Evolutionary conservation across 2,113 vertebrate genomes (phyloP), one percentile per base, ranked within the genome.

Genomic region (Tylochromis polylepis): DNA sequence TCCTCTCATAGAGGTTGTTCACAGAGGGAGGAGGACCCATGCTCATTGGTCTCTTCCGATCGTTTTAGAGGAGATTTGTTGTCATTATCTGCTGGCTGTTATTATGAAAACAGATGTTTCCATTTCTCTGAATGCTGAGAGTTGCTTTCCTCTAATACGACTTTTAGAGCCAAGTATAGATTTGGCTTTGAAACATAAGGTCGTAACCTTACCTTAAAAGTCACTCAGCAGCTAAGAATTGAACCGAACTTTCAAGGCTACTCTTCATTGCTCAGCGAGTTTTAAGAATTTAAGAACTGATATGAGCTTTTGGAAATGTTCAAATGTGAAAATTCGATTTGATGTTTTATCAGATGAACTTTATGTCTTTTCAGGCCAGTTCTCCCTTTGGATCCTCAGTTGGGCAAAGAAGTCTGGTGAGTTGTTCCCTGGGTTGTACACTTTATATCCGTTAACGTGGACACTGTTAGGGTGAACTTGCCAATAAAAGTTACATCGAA

Each of bases 321-420:
- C 11, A 51, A 31, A 18, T 20, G 49, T n/a, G 38, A 51, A 53
- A 53, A 53, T 8, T 34, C 5, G 27, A 53, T 77, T 53, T 51
- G 6, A 4, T 77, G 27, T 11, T 51, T 31, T 31, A 51, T 14
- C 31, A 77, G 12, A 22, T 77, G 7, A 77, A 77, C 46, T 20
- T 59, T 16, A 9, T 53, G 72, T 22, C 86, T 31, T 93, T 94
- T 77, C 90, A 96, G 96, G 91, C 88, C 27, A 78, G 70, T 49
- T 87, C 94, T 20, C 81, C 85, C 18, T 86, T 92, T 81, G 79
- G 34, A 4, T 89, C 89, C 43, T 93, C 92, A 41, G 72, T 90
- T 27, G 84, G 86, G 46, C 72, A 53, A 31, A 87, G 87, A 90
- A 95, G 93, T 94, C 93, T 95, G 96, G 95, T 96, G 88, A 96